Conservation (phyloP, 2,113 vertebrate species). For the Neotoma lepida region DNA sequence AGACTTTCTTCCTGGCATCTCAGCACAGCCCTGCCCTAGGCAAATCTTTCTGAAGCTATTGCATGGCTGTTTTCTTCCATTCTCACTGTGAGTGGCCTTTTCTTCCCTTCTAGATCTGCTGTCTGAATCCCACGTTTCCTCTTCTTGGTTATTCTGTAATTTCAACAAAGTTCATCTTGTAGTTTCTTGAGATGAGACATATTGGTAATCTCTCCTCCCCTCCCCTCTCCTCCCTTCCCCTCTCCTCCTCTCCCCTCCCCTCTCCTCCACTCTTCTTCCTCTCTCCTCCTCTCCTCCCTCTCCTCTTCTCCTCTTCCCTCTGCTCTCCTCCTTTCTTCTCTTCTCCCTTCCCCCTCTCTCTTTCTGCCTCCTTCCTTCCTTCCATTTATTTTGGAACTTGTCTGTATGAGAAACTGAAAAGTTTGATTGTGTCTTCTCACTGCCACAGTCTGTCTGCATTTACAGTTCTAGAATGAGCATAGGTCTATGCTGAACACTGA, state of each 20-base stretch:
- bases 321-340: too few relatives aligned
- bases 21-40: background rate
- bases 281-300: too few relatives aligned
- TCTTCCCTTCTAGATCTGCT: background rate
- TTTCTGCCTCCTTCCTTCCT: background rate
- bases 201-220: background rate
- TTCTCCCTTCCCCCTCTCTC: too few relatives aligned
- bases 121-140: background rate
- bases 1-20: background rate
- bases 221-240: background rate
- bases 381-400: background rate
- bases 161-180: background rate
- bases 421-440: background rate
- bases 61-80: too few relatives aligned
- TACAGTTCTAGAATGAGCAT: background rate
- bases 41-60: background rate
- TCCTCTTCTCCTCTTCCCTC: background rate
- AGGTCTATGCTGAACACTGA: background rate
- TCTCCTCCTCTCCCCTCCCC: too few relatives aligned
- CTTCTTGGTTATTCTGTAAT: background rate
- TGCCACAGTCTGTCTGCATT: background rate
- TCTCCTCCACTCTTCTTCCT: background rate
- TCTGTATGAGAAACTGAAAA: background rate
- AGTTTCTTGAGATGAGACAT: background rate
- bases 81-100: background rate